Conservation (phyloP, 2,113 vertebrate genomes). For the Sinocyclocheilus maitianheensis region DNA sequence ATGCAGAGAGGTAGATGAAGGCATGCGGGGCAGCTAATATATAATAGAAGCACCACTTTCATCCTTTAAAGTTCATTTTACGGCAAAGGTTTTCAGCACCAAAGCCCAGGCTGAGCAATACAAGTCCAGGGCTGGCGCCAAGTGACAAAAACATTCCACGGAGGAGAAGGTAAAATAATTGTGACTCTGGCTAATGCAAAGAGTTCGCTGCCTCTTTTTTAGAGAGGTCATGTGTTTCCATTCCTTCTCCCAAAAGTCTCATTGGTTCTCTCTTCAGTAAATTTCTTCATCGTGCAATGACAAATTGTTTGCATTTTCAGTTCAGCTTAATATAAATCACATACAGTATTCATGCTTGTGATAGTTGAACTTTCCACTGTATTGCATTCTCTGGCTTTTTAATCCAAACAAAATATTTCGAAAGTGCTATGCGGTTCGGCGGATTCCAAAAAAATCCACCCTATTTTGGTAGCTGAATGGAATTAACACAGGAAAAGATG, state of each 20-base stretch:
- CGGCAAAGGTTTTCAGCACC: conserved; percentile 49
- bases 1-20: not conserved
- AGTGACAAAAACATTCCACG: conserved; percentile 56
- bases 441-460: conserved; percentile 42
- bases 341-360: conserved; percentile 24
- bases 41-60: conserved; percentile 55
- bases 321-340: conserved; percentile 37
- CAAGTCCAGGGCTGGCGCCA: conserved; percentile 36
- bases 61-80: conserved; percentile 51
- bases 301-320: conserved; percentile 28
- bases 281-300: conserved; percentile 34
- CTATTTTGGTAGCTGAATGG: conserved; percentile 50
- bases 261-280: not conserved
- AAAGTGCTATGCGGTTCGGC: not conserved
- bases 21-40: conserved; percentile 53
- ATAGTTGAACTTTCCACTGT: conserved; percentile 18
- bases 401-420: conserved; percentile 44
- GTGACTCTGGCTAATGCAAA: conserved; percentile 37
- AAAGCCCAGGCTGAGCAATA: conserved; percentile 45
- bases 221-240: conserved; percentile 24
- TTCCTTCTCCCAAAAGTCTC: conserved; percentile 29
- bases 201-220: conserved; percentile 48
- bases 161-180: conserved; percentile 52
- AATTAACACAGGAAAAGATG: conserved; percentile 73
- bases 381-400: not conserved